phyloP scores from a whole-genome alignment of 2,888 invertebrate genomes.

The Kuschelorhynchus macadamiae region DNA sequence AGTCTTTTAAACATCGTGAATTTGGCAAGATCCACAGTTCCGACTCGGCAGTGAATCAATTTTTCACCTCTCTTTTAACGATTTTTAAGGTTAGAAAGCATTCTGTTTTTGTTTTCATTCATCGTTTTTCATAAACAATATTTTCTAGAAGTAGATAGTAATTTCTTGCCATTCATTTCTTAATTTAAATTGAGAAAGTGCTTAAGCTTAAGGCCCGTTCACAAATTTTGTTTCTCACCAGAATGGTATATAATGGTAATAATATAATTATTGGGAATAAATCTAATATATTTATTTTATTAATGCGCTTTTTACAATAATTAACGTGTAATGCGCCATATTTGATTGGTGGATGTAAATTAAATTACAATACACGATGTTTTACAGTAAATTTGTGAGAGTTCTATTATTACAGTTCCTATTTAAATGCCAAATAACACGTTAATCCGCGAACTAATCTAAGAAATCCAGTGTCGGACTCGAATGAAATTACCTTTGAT shows the following conservation, averaged over 20 bases:
- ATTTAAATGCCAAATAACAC: conserved; percentile 32
- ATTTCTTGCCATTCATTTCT: conserved; percentile 5
- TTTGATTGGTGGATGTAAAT: too few relatives aligned
- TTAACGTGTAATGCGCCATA: too few relatives aligned
- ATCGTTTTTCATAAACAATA: conserved; percentile 26
- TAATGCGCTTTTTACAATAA: too few relatives aligned
- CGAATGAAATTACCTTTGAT: conserved; percentile 11
- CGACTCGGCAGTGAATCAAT: conserved; percentile 14
- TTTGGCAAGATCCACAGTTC: conserved; percentile 23
- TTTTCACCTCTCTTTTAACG: conserved; percentile 1
- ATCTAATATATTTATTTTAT: too few relatives aligned
- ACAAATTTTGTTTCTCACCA: too few relatives aligned
- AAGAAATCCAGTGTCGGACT: conserved; percentile 31
- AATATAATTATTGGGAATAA: too few relatives aligned
- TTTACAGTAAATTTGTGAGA: too few relatives aligned
- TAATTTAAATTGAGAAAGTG: too few relatives aligned
- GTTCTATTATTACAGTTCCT: conserved; percentile 4
- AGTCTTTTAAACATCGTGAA: conserved; percentile 11
- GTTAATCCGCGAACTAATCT: conserved; percentile 24
- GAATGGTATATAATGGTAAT: too few relatives aligned
- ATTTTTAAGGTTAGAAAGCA: conserved; percentile 32
- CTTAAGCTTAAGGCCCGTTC: too few relatives aligned
- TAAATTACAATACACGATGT: too few relatives aligned
- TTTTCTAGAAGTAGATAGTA: not conserved
- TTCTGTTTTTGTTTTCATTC: conserved; percentile 33